Evolutionary conservation across 2,797 vertebrate genomes (phyloP), one percentile per base, ranked within the genome.

Genomic region (Clarias fuscus): DNA sequence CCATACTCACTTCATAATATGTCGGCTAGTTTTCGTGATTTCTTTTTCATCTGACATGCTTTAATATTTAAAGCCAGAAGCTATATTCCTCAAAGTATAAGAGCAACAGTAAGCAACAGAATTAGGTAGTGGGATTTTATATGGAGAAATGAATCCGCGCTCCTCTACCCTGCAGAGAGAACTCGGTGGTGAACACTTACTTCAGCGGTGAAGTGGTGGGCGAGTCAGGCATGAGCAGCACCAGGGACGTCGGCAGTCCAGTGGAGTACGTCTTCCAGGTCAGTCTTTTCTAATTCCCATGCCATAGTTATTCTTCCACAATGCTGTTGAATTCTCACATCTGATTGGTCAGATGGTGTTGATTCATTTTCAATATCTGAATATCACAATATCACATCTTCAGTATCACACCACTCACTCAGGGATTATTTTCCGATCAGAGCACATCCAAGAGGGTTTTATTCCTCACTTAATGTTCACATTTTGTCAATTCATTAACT

Each of bases 171-270:
- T 88, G 10, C 93, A 98, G 97, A 90, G 71, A 40, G 1, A 92
- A 91, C 0, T 0, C 77, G 0, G 1, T 80, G 11, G 82, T 95
- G 58, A 93, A 93, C 86, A 97, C 96, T 0, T 92, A 92, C 87
- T 99, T 98, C 91, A 95, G 97, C 13, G 98, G 98, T 13, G 86
- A 83, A 1, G 97, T 99, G 93, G 95, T 94, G 93, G 98, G 98
- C 0, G 97, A 98, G 93, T 97, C 97, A 0, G 97, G 96, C 91
- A 99, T 99, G 97, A 94, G 91, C 56, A 94, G 88, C 13, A 95
- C 94, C 89, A 92, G 94, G 90, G 97, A 99, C 62, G 95, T 99
- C 73, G 98, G 98, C 88, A 99, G 97, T 90, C 93, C 94, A 72
- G 94, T 99, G 83, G 90, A 95, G 91, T 97, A 96, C 17, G 95